phyloP scores from a whole-genome alignment of 1,140 invertebrate species.

The Hermatobates lingyangjiaoensis region DNA sequence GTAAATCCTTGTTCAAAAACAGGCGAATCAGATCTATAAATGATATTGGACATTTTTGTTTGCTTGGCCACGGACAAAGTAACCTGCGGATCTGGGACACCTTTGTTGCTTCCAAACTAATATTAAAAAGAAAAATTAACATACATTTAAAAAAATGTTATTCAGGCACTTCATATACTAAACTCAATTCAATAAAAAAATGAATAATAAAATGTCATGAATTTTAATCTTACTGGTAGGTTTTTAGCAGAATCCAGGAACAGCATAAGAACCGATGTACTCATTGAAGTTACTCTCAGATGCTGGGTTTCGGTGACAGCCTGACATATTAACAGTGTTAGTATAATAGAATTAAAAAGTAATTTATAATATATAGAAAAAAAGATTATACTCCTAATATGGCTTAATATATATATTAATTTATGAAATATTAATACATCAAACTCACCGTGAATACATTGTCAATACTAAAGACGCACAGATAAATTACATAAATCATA shows the following conservation, averaged over 20 bases:
- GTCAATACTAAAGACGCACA: too few species aligned
- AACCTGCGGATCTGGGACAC: slow-evolving; percentile 58
- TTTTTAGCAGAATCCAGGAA: slow-evolving; percentile 79
- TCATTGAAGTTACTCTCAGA: slow-evolving; percentile 50
- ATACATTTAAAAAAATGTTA: too few species aligned
- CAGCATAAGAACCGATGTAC: slow-evolving; percentile 56
- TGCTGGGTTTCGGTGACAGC: slow-evolving; percentile 55
- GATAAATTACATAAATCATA: neutral
- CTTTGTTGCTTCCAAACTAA: slow-evolving; percentile 28
- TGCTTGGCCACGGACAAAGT: slow-evolving; percentile 48
- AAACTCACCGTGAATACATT: neutral
- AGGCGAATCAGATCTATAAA: slow-evolving; percentile 50
- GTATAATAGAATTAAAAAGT: too few species aligned
- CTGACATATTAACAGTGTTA: too few species aligned
- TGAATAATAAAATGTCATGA: slow-evolving; percentile 8
- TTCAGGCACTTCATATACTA: too few species aligned
- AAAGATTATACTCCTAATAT: too few species aligned
- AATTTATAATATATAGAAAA: too few species aligned
- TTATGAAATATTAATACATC: neutral
- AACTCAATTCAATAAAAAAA: too few species aligned
- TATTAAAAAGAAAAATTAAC: too few species aligned
- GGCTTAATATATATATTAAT: too few species aligned
- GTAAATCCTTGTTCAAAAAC: slow-evolving; percentile 69
- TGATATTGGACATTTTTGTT: slow-evolving; percentile 44
- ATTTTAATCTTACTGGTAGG: slow-evolving; percentile 49